A percentile compares a stretch with the other conserved stretches of the same genome.
Conservation (phyloP, 1,140 invertebrate species). For the Drosophila pachea region DNA sequence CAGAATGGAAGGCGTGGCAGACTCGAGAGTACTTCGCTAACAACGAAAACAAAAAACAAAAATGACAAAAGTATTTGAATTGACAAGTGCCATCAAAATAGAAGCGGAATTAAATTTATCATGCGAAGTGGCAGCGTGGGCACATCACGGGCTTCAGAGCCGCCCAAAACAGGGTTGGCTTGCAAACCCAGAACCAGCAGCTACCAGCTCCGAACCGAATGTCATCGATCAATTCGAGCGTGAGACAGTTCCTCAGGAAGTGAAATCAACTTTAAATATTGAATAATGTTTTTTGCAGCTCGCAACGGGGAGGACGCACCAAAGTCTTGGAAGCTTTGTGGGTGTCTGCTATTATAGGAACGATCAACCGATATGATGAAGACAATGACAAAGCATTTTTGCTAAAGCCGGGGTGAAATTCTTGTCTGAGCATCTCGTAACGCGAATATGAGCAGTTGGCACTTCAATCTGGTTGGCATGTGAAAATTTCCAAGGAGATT, state of each 20-base stretch:
- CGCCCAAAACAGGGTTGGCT: conserved; percentile 37
- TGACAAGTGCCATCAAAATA: conserved; percentile 77
- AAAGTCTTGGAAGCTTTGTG: not conserved
- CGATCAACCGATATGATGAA: conserved; percentile 33
- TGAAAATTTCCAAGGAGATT: conserved; percentile 49
- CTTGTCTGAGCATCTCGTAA: conserved; percentile 23
- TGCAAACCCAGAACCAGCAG: conserved; percentile 17
- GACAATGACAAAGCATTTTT: conserved; percentile 41
- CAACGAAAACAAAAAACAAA: conserved; percentile 45
- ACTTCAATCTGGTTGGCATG: conserved; percentile 27
- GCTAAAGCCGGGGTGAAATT: not conserved
- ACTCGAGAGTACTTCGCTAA: conserved; percentile 55
- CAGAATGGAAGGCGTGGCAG: conserved; percentile 30
- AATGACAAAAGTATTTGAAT: conserved; percentile 75
- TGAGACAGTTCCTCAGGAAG: conserved; percentile 44
- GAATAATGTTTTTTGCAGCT: conserved; percentile 59
- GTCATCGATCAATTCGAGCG: conserved; percentile 66
- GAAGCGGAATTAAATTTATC: conserved; percentile 77
- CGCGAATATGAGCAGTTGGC: conserved; percentile 9
- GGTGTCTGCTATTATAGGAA: not conserved
- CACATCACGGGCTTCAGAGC: conserved; percentile 19
- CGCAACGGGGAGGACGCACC: not conserved
- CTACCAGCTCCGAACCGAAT: conserved; percentile 5
- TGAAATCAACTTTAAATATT: conserved; percentile 61
- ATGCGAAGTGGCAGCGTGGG: conserved; percentile 61